phyloP scores from a whole-genome alignment of 2,113 vertebrate genomes.

The Archocentrus centrarchus region DNA sequence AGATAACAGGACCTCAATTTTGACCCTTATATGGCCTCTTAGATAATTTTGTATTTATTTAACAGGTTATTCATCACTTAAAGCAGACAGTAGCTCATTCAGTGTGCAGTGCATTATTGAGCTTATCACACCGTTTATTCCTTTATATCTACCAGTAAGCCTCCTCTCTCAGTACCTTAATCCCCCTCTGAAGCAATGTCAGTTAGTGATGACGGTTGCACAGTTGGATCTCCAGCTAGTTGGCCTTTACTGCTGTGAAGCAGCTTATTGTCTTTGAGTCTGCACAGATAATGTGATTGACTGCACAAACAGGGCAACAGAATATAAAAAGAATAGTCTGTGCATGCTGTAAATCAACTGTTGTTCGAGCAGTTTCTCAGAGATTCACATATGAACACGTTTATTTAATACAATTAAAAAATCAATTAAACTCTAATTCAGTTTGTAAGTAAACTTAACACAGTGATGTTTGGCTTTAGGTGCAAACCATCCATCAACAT shows the following conservation, averaged over 20 bases:
- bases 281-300: not conserved
- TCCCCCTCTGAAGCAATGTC: not conserved
- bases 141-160: not conserved
- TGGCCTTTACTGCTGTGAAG: not conserved
- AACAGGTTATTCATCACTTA: not conserved
- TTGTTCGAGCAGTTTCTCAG: not conserved
- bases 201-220: not conserved
- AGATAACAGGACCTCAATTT: too few relatives aligned
- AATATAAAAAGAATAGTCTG: not conserved
- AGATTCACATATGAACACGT: not conserved
- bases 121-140: not conserved
- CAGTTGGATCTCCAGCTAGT: constrained; percentile 13
- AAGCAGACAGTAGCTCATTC: constrained; percentile 4
- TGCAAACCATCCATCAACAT: not conserved
- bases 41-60: constrained; percentile 1
- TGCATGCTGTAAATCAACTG: not conserved
- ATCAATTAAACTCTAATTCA: not conserved
- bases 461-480: not conserved
- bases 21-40: not conserved
- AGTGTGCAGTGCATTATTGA: not conserved
- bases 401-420: not conserved
- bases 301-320: not conserved
- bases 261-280: not conserved
- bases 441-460: not conserved
- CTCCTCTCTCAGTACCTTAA: not conserved